Evolutionary conservation across 1,140 invertebrate species (phyloP).

Genomic region (Diploscapter pachys): DNA sequence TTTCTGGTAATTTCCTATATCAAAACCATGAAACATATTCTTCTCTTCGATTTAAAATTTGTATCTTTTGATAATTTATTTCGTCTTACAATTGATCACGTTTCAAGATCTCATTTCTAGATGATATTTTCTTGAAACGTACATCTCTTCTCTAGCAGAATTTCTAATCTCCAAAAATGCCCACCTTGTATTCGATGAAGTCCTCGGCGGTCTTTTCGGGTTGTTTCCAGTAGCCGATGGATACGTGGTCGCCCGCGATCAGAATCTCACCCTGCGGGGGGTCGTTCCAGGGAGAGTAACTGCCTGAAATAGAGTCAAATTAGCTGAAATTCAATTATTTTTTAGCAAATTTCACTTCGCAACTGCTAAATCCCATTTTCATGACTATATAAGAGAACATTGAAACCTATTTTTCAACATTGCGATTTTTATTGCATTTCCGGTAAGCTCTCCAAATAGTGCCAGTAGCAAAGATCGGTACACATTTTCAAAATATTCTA

Average conservation of each 20-base stretch:
- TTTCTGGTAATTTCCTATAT: no score
- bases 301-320: neutral
- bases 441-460: no score
- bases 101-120: neutral
- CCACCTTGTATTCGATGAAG: constrained; percentile 67
- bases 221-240: constrained; percentile 88
- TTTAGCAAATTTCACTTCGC: no score
- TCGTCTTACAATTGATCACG: neutral
- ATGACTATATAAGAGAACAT: no score
- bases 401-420: no score
- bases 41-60: neutral
- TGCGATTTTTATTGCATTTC: no score
- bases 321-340: no score
- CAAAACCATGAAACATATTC: neutral
- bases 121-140: neutral
- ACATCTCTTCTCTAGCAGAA: neutral
- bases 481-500: no score
- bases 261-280: constrained; percentile 75
- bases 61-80: neutral
- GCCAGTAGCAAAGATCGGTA: no score
- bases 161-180: neutral
- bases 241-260: constrained; percentile 86
- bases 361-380: no score
- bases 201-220: constrained; percentile 82
- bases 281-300: constrained; percentile 36